These are phyloP conservation scores for Microtus californicus DNA, from an alignment of 2,797 vertebrate species.

Conservation along the genomic window DNA sequence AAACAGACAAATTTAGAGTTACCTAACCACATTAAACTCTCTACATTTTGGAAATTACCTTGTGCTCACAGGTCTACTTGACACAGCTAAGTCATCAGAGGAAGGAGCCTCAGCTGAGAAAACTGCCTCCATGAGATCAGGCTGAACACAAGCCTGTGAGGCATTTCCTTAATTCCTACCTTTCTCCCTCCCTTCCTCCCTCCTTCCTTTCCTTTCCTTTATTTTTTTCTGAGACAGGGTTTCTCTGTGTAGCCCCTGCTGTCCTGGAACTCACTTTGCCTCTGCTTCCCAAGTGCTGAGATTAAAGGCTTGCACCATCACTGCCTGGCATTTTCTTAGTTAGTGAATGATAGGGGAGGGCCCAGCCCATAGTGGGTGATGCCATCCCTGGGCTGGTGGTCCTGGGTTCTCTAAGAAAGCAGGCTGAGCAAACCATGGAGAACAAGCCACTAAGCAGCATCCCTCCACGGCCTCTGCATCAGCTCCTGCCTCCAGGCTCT, in stretches of 20 bases:
- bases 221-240: neutral
- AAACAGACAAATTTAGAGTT: conserved; percentile 57
- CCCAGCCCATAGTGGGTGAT: neutral
- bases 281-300: neutral
- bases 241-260: neutral
- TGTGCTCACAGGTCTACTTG: neutral
- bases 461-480: neutral
- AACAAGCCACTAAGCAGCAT: neutral
- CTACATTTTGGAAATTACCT: conserved; percentile 38
- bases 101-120: too few relatives aligned
- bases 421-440: neutral
- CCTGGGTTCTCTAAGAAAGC: neutral
- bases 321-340: neutral
- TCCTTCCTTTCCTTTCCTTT: neutral
- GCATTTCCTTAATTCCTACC: neutral
- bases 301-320: neutral
- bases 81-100: neutral
- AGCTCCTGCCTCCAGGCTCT: neutral
- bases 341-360: neutral
- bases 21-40: conserved; percentile 37
- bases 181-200: neutral
- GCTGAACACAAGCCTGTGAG: neutral
- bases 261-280: neutral
- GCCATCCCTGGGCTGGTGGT: neutral
- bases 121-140: neutral